These are phyloP conservation scores for Homalodisca vitripennis DNA, from an alignment of 1,140 invertebrate species.

Conservation along the genomic window DNA sequence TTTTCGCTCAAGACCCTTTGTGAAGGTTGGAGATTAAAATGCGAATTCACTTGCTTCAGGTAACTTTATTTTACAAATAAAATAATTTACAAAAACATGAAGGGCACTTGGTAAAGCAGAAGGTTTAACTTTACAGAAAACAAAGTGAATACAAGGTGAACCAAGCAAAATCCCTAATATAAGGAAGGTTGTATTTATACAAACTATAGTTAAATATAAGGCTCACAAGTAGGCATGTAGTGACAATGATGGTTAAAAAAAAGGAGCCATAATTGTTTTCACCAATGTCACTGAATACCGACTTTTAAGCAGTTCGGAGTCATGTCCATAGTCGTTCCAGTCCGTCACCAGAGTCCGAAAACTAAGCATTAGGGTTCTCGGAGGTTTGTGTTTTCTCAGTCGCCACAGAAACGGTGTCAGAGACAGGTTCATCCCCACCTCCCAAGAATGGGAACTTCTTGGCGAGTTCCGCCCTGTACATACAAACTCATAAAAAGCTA, in stretches of 20 bases:
- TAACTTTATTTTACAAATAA: no score
- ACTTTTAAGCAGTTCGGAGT: neutral
- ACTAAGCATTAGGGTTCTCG: slow-evolving; percentile 3
- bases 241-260: neutral
- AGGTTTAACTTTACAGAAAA: no score
- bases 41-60: no score
- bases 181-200: neutral
- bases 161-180: neutral
- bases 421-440: slow-evolving; percentile 16
- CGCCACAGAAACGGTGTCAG: slow-evolving; percentile 24
- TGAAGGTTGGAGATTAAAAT: no score
- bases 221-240: neutral
- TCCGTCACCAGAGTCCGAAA: neutral
- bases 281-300: neutral
- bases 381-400: slow-evolving; percentile 28
- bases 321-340: neutral
- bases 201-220: neutral
- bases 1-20: no score
- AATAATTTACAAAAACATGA: no score
- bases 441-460: slow-evolving; percentile 23
- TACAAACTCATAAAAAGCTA: no score
- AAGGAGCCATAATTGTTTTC: neutral
- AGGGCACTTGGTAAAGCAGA: no score
- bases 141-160: no score
- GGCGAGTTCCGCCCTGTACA: slow-evolving; percentile 21